Evolutionary conservation across 2,888 invertebrate genomes (phyloP).

Genomic region (Arctia plantaginis): DNA sequence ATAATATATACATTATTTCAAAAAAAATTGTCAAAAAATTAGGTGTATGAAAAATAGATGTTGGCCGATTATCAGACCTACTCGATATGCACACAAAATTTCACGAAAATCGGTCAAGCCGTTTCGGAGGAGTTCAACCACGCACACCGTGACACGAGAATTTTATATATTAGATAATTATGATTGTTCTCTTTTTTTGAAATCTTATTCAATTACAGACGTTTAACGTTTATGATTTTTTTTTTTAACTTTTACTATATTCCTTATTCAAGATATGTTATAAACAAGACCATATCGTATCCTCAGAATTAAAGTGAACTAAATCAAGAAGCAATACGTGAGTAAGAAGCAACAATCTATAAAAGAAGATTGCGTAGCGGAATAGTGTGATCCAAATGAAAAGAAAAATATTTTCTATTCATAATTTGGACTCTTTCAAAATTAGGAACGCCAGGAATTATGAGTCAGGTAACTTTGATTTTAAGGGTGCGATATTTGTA

Average conservation of each 20-base stretch:
- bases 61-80: too few relatives aligned
- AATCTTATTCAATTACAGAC: neutral
- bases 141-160: too few relatives aligned
- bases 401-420: neutral
- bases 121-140: too few relatives aligned
- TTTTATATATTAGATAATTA: too few relatives aligned
- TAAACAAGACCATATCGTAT: neutral
- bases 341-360: too few relatives aligned
- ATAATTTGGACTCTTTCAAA: neutral
- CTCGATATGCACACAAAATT: too few relatives aligned
- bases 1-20: too few relatives aligned
- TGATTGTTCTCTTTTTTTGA: neutral
- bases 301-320: neutral
- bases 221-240: neutral
- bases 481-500: neutral
- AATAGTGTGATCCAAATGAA: too few relatives aligned
- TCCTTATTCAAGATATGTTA: neutral
- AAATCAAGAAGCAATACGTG: neutral
- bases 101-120: too few relatives aligned
- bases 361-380: too few relatives aligned
- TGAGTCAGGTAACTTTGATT: neutral
- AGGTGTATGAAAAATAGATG: too few relatives aligned
- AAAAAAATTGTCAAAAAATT: too few relatives aligned
- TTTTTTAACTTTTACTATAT: neutral
- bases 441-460: neutral